Percentiles rank a stretch among this genome's conserved stretches.
Evolutionary conservation across 1,140 invertebrate genomes (phyloP).

Genomic region (Drosophila subpulchrella): DNA sequence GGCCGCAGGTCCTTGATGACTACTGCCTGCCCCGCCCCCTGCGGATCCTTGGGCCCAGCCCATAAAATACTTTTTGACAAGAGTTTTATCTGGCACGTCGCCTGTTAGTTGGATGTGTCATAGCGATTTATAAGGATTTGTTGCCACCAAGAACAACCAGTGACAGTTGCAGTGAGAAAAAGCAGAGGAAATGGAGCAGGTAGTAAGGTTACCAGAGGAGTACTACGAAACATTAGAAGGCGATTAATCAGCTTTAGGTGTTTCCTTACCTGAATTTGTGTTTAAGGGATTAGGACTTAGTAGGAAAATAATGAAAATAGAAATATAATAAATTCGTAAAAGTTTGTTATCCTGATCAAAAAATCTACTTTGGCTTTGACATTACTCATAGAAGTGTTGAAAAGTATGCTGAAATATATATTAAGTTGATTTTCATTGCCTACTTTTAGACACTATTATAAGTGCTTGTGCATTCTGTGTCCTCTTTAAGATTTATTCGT

Average conservation of each 20-base stretch:
- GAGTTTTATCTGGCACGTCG: constrained; percentile 79
- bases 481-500: too few relatives aligned
- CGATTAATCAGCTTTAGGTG: background rate
- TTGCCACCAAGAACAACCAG: constrained; percentile 48
- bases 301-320: background rate
- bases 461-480: too few relatives aligned
- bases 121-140: constrained; percentile 78
- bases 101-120: constrained; percentile 55
- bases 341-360: too few relatives aligned
- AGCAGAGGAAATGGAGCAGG: background rate
- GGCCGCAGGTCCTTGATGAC: constrained; percentile 55
- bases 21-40: constrained; percentile 25
- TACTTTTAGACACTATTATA: too few relatives aligned
- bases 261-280: background rate
- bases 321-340: too few relatives aligned
- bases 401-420: too few relatives aligned
- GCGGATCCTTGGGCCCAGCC: constrained; percentile 39
- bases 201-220: background rate
- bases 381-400: too few relatives aligned
- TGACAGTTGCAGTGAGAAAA: constrained; percentile 31
- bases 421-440: too few relatives aligned
- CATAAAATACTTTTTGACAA: constrained; percentile 79
- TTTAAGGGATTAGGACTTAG: background rate
- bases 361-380: too few relatives aligned
- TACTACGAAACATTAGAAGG: background rate